Percentiles rank a stretch among this genome's conserved stretches.
These are phyloP conservation scores for Bubo bubo DNA, from an alignment of 2,113 vertebrate species.

Conservation along the genomic window DNA sequence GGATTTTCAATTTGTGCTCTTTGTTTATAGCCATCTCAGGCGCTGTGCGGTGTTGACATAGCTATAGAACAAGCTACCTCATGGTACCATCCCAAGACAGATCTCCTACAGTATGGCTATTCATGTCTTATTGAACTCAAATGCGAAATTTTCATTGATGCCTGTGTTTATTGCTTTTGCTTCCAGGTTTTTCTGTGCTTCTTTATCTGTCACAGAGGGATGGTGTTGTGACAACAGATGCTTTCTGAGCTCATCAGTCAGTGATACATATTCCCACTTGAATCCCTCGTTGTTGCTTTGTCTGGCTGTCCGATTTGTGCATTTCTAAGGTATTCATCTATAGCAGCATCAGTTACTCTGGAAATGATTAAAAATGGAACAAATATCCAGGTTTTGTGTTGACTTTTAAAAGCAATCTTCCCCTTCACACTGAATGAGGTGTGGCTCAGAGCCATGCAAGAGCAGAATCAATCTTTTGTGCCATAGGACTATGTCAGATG, in stretches of 20 bases:
- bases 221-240: neutral
- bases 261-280: neutral
- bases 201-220: neutral
- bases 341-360: neutral
- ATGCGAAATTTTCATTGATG: neutral
- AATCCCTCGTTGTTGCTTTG: neutral
- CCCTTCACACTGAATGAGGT: neutral
- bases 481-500: neutral
- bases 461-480: neutral
- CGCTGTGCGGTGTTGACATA: neutral
- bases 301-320: neutral
- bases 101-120: neutral
- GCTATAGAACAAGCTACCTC: neutral
- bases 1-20: neutral
- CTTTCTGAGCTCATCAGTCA: conserved; percentile 7
- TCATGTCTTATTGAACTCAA: neutral
- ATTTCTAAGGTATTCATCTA: neutral
- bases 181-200: neutral
- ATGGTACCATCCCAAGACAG: neutral
- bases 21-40: neutral
- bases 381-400: neutral
- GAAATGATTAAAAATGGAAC: neutral
- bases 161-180: neutral
- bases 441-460: neutral
- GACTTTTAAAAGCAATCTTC: neutral